Conservation (phyloP, 2,797 vertebrate genomes). For the Bovichtus variegatus region DNA sequence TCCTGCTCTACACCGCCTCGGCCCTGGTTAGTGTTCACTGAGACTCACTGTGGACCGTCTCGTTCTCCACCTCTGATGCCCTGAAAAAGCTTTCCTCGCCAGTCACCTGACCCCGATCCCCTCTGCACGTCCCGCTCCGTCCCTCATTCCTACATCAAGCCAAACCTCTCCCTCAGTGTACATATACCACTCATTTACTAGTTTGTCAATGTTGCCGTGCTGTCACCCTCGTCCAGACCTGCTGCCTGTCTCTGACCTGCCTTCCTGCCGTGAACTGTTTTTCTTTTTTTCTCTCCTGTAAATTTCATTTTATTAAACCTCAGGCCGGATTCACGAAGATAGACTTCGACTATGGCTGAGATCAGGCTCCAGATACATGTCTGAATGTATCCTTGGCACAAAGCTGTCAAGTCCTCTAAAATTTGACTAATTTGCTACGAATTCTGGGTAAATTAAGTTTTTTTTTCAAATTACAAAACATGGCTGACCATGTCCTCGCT, state of each 20-base stretch:
- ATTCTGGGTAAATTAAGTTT: too few relatives aligned
- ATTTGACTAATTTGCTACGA: too few relatives aligned
- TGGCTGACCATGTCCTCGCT: too few relatives aligned
- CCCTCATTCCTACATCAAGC: neutral
- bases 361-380: neutral
- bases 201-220: constrained; percentile 6
- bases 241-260: neutral
- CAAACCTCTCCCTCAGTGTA: neutral
- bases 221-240: constrained; percentile 14
- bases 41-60: too few relatives aligned
- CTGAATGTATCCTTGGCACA: too few relatives aligned
- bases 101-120: neutral
- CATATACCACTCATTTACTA: neutral
- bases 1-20: too few relatives aligned
- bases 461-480: too few relatives aligned
- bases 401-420: neutral
- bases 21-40: too few relatives aligned
- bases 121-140: neutral
- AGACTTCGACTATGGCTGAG: neutral
- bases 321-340: too few relatives aligned
- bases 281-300: neutral
- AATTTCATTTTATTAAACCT: neutral
- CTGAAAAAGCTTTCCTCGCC: neutral
- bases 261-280: neutral
- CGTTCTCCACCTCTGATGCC: too few relatives aligned